These are phyloP conservation scores for Seladonia tumulorum DNA, from an alignment of 2,888 invertebrate genomes.

Conservation along the genomic window DNA sequence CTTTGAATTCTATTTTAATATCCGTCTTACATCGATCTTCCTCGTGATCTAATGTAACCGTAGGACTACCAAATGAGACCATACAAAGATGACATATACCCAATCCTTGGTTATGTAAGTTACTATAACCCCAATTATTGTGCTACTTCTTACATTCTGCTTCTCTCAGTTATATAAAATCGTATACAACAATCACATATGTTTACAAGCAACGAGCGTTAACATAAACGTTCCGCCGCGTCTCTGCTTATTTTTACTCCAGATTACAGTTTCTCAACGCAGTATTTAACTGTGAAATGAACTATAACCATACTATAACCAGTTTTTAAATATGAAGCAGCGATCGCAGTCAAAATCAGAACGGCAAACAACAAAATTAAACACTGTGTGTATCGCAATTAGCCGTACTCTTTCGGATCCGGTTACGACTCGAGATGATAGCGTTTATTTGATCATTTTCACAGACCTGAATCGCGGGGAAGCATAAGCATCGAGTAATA, in stretches of 20 bases:
- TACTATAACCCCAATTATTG: not conserved
- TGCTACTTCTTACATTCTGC: not conserved
- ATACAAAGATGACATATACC: not conserved
- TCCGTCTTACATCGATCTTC: not conserved
- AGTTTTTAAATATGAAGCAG: too few species aligned
- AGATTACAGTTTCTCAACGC: too few species aligned
- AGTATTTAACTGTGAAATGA: too few species aligned
- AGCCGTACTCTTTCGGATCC: slow-evolving; percentile 25
- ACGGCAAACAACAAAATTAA: not conserved
- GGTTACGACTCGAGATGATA: slow-evolving; percentile 31
- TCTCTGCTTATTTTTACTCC: not conserved
- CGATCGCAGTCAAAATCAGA: not conserved
- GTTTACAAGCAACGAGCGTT: not conserved
- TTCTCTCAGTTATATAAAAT: not conserved
- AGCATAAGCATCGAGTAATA: not conserved
- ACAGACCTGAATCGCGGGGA: slow-evolving; percentile 9
- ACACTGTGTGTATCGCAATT: not conserved
- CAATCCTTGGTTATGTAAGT: not conserved
- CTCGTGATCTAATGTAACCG: not conserved
- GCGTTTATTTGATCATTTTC: slow-evolving; percentile 29
- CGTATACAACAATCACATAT: not conserved
- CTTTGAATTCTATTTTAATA: not conserved
- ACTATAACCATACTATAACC: too few species aligned
- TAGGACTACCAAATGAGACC: slow-evolving; percentile 2
- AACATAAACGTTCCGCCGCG: not conserved